These are phyloP conservation scores for Drosophila birchii DNA, from an alignment of 2,888 invertebrate species.

Conservation along the genomic window DNA sequence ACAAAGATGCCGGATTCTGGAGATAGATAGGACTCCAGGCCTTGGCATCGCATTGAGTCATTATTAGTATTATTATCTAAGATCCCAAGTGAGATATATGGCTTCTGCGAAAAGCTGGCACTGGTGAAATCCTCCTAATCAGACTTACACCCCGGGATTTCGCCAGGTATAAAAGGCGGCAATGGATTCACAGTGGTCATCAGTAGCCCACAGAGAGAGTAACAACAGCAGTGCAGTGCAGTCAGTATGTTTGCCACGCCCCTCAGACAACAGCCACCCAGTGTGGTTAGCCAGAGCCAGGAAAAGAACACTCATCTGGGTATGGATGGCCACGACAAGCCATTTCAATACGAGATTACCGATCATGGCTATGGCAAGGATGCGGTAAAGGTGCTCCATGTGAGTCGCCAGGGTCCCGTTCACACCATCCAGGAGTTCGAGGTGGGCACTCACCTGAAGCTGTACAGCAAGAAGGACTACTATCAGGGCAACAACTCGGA, in stretches of 20 bases:
- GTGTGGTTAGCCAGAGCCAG: conserved; percentile 6
- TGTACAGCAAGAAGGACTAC: conserved; percentile 90
- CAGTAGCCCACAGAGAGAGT: conserved; percentile 30
- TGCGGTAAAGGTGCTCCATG: conserved; percentile 90
- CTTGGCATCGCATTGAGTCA: conserved; percentile 5
- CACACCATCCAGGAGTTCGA: conserved; percentile 91
- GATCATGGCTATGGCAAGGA: conserved; percentile 88
- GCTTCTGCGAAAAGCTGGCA: neutral
- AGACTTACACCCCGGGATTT: neutral
- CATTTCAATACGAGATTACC: conserved; percentile 73
- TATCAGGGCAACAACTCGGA: conserved; percentile 89
- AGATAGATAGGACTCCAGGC: conserved; percentile 9
- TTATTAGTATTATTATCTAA: neutral
- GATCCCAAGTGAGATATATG: conserved; percentile 19
- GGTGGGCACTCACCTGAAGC: conserved; percentile 89
- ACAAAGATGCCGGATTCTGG: conserved; percentile 6
- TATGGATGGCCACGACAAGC: conserved; percentile 13
- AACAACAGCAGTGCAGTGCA: neutral
- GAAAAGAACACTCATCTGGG: neutral
- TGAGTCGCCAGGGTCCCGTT: conserved; percentile 88
- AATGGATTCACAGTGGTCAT: neutral
- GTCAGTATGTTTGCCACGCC: conserved; percentile 73
- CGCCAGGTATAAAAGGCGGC: conserved; percentile 31
- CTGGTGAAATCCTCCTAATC: conserved; percentile 1
- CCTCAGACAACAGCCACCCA: conserved; percentile 54